Percentiles rank a stretch among this genome's conserved stretches.
These are phyloP conservation scores for Hipposideros armiger DNA, from an alignment of 2,113 vertebrate genomes.

Conservation along the genomic window DNA sequence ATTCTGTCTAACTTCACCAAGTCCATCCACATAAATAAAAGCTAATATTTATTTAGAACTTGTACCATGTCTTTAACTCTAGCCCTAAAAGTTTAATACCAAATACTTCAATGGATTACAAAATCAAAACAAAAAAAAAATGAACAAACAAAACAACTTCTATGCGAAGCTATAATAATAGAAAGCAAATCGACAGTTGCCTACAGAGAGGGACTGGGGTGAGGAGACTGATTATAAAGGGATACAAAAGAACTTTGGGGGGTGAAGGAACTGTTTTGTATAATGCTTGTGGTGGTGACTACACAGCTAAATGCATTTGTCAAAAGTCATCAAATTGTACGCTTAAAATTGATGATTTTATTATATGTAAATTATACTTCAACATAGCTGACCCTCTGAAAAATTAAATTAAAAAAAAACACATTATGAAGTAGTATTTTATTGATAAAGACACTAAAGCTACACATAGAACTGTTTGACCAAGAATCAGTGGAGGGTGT, in stretches of 20 bases:
- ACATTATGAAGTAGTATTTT: neutral
- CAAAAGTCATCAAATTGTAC: neutral
- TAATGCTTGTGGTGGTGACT: neutral
- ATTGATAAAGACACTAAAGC: neutral
- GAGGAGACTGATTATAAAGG: neutral
- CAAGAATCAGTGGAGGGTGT: neutral
- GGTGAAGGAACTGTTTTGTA: neutral
- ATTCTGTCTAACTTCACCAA: neutral
- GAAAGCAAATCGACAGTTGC: neutral
- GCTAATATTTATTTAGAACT: constrained; percentile 18
- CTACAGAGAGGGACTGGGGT: neutral
- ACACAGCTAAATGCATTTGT: neutral
- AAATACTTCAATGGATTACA: neutral
- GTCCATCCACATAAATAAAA: neutral
- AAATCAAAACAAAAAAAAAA: neutral
- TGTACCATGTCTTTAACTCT: neutral
- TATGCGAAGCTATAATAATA: neutral
- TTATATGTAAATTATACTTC: neutral
- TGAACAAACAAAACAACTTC: too few species aligned
- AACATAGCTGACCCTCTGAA: neutral
- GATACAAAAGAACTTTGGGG: neutral
- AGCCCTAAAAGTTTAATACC: neutral
- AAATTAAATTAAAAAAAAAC: neutral
- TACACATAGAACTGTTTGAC: neutral
- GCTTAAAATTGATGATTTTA: neutral